Evolutionary conservation across 2,888 invertebrate species (phyloP).

Genomic region (Scelioninae gen. 2): DNA sequence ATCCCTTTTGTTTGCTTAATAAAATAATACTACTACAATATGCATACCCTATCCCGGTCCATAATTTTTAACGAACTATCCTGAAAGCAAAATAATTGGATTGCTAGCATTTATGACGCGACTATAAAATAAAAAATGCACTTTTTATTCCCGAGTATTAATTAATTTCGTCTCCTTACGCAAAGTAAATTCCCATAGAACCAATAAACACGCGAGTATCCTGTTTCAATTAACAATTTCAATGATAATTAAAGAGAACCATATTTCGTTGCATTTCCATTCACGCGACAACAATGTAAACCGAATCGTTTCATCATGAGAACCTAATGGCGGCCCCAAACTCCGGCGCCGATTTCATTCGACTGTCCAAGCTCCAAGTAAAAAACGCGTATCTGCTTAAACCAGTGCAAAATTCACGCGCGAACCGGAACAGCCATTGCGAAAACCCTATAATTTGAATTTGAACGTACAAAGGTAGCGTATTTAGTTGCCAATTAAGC

Average conservation of each 20-base stretch:
- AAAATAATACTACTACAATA: constrained; percentile 22
- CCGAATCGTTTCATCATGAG: constrained; percentile 18
- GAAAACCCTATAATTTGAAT: constrained; percentile 54
- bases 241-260: constrained; percentile 14
- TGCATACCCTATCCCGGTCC: constrained; percentile 10
- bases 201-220: constrained; percentile 20
- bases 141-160: constrained; percentile 10
- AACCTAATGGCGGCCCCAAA: constrained; percentile 7
- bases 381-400: constrained; percentile 17
- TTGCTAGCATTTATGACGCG: constrained; percentile 32
- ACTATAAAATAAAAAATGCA: constrained; percentile 25
- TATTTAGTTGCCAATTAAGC: constrained; percentile 60
- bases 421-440: constrained; percentile 13
- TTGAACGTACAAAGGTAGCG: constrained; percentile 46
- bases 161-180: constrained; percentile 20
- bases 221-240: constrained; percentile 29
- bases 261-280: constrained; percentile 21
- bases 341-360: constrained; percentile 1
- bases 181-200: constrained; percentile 17
- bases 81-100: constrained; percentile 39
- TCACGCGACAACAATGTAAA: constrained; percentile 12
- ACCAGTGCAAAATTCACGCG: constrained; percentile 44
- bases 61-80: constrained; percentile 33
- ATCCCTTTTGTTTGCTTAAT: constrained; percentile 25
- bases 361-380: constrained; percentile 4